phyloP scores from a whole-genome alignment of 2,797 vertebrate species.

The Sebastes cheni region DNA sequence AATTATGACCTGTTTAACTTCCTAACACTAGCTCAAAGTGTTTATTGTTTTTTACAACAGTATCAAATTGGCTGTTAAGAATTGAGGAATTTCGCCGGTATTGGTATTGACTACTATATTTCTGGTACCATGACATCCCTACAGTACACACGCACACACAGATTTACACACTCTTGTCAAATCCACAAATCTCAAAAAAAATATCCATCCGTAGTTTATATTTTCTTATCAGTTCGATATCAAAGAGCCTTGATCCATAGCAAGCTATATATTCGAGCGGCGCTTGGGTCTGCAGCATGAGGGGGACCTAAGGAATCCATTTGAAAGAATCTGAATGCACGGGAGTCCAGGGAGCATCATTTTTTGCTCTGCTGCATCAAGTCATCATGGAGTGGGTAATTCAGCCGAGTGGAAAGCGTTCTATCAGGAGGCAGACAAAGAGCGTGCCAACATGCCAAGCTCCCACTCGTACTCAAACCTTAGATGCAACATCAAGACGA shows the following conservation, averaged over 20 bases:
- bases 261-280: slow-evolving; percentile 5
- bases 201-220: background rate
- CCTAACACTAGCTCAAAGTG: background rate
- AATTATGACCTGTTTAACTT: background rate
- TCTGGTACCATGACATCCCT: too few species aligned
- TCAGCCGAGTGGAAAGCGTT: slow-evolving; percentile 74
- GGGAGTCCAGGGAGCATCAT: slow-evolving; percentile 68
- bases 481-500: slow-evolving; percentile 39
- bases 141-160: background rate
- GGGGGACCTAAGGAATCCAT: slow-evolving; percentile 47
- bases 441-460: slow-evolving; percentile 37
- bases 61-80: background rate
- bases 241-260: slow-evolving; percentile 45
- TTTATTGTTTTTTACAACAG: background rate
- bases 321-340: slow-evolving; percentile 67
- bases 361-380: slow-evolving; percentile 77
- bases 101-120: too few species aligned
- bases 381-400: slow-evolving; percentile 71
- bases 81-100: background rate
- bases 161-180: background rate
- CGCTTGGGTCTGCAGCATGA: background rate
- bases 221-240: slow-evolving; percentile 40
- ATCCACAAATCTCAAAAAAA: background rate
- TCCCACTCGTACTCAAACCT: slow-evolving; percentile 38
- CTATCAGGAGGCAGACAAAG: slow-evolving; percentile 71